These are phyloP conservation scores for Chrosomus eos DNA, from an alignment of 2,797 vertebrate species.

Conservation along the genomic window DNA sequence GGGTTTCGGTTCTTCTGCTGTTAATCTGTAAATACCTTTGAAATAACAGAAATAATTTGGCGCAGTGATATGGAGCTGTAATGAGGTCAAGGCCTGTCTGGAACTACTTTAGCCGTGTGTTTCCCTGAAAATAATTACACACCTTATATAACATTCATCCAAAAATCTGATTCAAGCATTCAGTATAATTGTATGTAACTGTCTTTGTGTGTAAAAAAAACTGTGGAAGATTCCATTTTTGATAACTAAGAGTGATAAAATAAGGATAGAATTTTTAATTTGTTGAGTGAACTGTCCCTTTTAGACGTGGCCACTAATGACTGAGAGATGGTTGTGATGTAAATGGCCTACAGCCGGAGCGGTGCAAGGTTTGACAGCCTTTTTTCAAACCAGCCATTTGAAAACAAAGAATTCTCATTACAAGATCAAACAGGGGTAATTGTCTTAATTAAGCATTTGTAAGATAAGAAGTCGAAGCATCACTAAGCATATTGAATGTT, in stretches of 20 bases:
- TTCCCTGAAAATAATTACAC: too few species aligned
- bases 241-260: neutral
- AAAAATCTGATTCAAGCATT: too few species aligned
- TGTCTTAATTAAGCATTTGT: slow-evolving; percentile 23
- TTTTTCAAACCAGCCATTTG: neutral
- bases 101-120: too few species aligned
- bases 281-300: neutral
- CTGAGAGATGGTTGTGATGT: neutral
- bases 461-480: slow-evolving; percentile 8
- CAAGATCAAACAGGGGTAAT: neutral
- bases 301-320: neutral
- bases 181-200: too few species aligned
- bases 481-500: neutral
- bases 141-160: too few species aligned
- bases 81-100: too few species aligned
- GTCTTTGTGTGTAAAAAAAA: too few species aligned
- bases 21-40: too few species aligned
- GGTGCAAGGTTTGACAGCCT: neutral
- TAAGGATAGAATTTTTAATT: neutral
- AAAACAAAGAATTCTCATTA: slow-evolving; percentile 12
- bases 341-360: neutral
- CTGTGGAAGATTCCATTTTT: too few species aligned
- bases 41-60: too few species aligned
- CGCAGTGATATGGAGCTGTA: too few species aligned
- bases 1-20: too few species aligned